Base-by-base conservation (phyloP, 2,888 invertebrate species). In the Carcina quercana region DNA sequence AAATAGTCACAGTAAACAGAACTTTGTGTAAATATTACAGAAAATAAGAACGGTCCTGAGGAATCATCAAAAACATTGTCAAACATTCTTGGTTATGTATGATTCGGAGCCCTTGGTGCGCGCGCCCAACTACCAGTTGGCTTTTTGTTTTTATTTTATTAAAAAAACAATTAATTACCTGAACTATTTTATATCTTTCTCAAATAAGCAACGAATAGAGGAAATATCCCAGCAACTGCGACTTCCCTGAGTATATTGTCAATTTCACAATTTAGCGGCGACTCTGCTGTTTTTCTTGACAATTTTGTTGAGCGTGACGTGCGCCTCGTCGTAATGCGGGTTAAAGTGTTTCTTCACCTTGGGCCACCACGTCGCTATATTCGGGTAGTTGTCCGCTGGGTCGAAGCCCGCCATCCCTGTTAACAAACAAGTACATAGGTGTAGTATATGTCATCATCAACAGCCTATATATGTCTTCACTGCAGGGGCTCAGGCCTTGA, bases 401-500 rank as follows among this genome's bases (percentile, higher is more conserved):
- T 93, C 87, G 57, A 86, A 93, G 5, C 89, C 91, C 13, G 87
- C 87, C 73, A 91, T 82, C 59, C 87, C 92, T 92, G 61, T n/a
- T n/a, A n/a, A n/a, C n/a, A n/a, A n/a, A n/a, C n/a, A n/a, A n/a
- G n/a, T n/a, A n/a, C n/a, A n/a, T n/a, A n/a, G n/a, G n/a, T n/a
- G n/a, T n/a, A n/a, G n/a, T n/a, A n/a, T n/a, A n/a, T n/a, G n/a
- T n/a, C n/a, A n/a, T n/a, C n/a, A n/a, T n/a, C n/a, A n/a, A n/a
- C n/a, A n/a, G n/a, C n/a, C n/a, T n/a, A n/a, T n/a, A n/a, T n/a
- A n/a, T n/a, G n/a, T n/a, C n/a, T n/a, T n/a, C n/a, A n/a, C n/a
- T n/a, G n/a, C n/a, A n/a, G n/a, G n/a, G n/a, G n/a, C n/a, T n/a
- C n/a, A n/a, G n/a, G n/a, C n/a, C n/a, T n/a, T n/a, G n/a, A n/a